Evolutionary conservation across 1,140 invertebrate genomes (phyloP).

Genomic region (Leptoteleia sp.): DNA sequence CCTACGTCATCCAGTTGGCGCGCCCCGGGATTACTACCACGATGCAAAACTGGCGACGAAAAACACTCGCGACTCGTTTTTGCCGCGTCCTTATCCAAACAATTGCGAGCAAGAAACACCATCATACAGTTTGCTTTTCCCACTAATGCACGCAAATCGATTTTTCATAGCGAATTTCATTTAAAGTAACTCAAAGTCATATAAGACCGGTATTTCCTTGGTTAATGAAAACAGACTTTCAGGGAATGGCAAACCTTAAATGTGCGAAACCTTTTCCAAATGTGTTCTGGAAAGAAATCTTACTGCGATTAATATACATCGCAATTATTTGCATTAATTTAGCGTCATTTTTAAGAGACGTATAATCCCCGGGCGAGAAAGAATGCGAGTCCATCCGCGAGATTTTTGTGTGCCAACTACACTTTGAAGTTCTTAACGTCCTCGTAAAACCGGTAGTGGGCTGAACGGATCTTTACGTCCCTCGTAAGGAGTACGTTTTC

Average conservation of each 20-base stretch:
- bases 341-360: too few species aligned
- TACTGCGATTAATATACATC: too few species aligned
- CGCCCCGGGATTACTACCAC: conserved; percentile 28
- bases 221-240: too few species aligned
- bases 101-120: conserved; percentile 12
- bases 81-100: conserved; percentile 27
- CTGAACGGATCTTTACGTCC: conserved; percentile 34
- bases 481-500: conserved; percentile 40
- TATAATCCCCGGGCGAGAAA: too few species aligned
- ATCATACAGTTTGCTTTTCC: conserved; percentile 3
- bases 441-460: conserved; percentile 33
- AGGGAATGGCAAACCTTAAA: too few species aligned
- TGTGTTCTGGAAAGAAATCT: too few species aligned
- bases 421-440: conserved; percentile 33
- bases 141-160: conserved; percentile 3
- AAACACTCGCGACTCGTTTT: conserved; percentile 27
- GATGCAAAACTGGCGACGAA: conserved; percentile 35
- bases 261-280: too few species aligned
- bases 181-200: too few species aligned
- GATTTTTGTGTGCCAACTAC: conserved; percentile 51
- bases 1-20: conserved; percentile 45
- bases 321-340: too few species aligned
- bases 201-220: too few species aligned
- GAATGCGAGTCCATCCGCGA: conserved; percentile 1
- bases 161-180: background rate